Base-by-base conservation (phyloP, 2,113 vertebrate genomes). In the Grallaria varia region DNA sequence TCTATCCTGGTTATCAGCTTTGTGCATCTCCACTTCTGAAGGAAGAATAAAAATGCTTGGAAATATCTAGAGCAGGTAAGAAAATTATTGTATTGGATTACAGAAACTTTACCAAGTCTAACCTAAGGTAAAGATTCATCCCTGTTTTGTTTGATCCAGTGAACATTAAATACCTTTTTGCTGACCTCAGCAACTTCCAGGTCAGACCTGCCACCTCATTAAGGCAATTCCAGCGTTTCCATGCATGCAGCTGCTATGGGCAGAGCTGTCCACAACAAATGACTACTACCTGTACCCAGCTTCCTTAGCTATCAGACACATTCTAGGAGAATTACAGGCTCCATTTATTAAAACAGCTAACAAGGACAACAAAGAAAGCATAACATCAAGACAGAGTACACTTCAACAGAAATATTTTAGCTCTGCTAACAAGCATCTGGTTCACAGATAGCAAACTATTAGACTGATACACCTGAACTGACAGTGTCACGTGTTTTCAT, bases 261-360 rank as follows among this genome's bases (percentile, higher is more conserved):
- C 30, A 90, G 71, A 72, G 42, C 47, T 95, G 45, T 30, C 89
- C 89, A 13, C 87, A 91, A 89, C 8, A 2, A 80, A 83, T 9
- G 24, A 28, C 62, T 8, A 1, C 31, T 59, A 69, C 53, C 58
- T 60, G 23, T 42, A 53, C 66, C 28, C 64, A 63, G 14, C 66
- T 82, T 47, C 73, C 78, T 80, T 47, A 74, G 33, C 59, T 53
- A 10, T 79, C 58, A 83, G 42, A 81, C 12, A 35, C 28, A 53
- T 66, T 85, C 78, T 93, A 82, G 84, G 80, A 83, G 53, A 91
- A 93, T 75, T 84, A 73, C 49, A 92, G 64, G 17, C 24, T 47
- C 24, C 37, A n/a, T 87, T 89, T 82, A 89, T 84, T 89, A 67
- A 87, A 86, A 42, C 33, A 86, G 67, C 35, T 95, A 94, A 92